Evolutionary conservation across 1,140 invertebrate genomes (phyloP), one percentile per base, ranked within the genome.

Genomic region (Acarapis woodi): DNA sequence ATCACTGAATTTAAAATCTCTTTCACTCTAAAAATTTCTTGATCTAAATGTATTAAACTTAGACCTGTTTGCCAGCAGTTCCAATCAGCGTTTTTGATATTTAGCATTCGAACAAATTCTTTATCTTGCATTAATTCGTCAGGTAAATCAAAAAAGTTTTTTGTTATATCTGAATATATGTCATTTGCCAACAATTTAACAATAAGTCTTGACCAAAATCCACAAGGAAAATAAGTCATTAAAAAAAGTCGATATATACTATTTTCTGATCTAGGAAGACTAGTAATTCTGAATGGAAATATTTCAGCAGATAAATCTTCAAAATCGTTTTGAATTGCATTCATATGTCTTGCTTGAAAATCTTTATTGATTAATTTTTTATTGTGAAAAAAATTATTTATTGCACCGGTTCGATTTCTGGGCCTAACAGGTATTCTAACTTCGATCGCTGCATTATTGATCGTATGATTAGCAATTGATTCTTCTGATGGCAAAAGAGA

Each of bases 171-270:
- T 1, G 75, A 66, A 19, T 85, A 69, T 9, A 69, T 63, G 44
- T 83, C 73, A 53, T 96, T 87, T 0, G 80, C 80, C 19, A 96
- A 54, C 33, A 94, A 69, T 16, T 87, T 58, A 0, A 83, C 83
- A 10, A 88, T 80, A 3, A 97, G 61, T 8, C 88, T 60, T 0
- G 87, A 78, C 90, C 88, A 96, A 56, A 97, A 97, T 0, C 90
- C 90, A 45, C 77, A 78, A 0, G 90, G 90, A 51, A 96, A 80
- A 55, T 96, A 97, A 0, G 85, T 85, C 66, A 96, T 75, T 1
- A 85, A 56, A 3, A 85, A 55, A 20, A 85, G 54, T 6, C 80
- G 56, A 42, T 44, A 32, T 32, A 44, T 39, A 2, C 31, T 25
- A 15, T 38, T 31, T 6, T 37, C 33, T 1, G 45, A 44, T 26